Conservation (phyloP, 2,888 invertebrate species). For the Petrophora chlorosata region DNA sequence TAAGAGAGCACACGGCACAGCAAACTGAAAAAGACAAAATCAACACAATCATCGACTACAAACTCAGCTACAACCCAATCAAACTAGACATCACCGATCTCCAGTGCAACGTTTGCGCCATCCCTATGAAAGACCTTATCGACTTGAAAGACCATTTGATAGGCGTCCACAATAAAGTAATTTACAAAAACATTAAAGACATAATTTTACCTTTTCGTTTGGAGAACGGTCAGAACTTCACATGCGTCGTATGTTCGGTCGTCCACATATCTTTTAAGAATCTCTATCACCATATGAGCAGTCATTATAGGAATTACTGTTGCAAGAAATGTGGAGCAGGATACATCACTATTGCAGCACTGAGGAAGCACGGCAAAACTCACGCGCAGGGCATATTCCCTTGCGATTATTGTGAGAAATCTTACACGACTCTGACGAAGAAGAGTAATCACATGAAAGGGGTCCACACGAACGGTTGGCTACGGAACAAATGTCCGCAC, state of each 20-base stretch:
- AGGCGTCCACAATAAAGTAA: conserved; percentile 62
- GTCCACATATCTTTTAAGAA: conserved; percentile 76
- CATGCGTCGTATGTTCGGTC: conserved; percentile 70
- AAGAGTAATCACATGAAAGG: conserved; percentile 76
- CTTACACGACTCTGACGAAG: conserved; percentile 77
- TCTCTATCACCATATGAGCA: conserved; percentile 77
- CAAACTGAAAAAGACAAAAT: conserved; percentile 71
- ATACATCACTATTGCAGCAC: conserved; percentile 72
- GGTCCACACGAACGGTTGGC: conserved; percentile 76
- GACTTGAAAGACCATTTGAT: conserved; percentile 70
- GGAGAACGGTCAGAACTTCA: conserved; percentile 66
- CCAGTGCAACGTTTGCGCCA: conserved; percentile 62
- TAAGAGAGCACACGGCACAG: conserved; percentile 66
- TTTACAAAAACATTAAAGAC: conserved; percentile 72
- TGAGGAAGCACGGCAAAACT: conserved; percentile 76
- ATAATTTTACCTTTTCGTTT: conserved; percentile 75
- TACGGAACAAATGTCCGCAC: conserved; percentile 75
- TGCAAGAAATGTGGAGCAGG: conserved; percentile 76
- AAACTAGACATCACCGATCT: conserved; percentile 75
- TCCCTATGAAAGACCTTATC: conserved; percentile 64
- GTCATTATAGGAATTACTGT: conserved; percentile 75
- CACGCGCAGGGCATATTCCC: conserved; percentile 80
- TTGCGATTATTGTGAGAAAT: conserved; percentile 79
- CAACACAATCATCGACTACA: conserved; percentile 75
- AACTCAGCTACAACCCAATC: conserved; percentile 77